Conservation (phyloP, 2,797 vertebrate species). For the Sandelia bainsii region DNA sequence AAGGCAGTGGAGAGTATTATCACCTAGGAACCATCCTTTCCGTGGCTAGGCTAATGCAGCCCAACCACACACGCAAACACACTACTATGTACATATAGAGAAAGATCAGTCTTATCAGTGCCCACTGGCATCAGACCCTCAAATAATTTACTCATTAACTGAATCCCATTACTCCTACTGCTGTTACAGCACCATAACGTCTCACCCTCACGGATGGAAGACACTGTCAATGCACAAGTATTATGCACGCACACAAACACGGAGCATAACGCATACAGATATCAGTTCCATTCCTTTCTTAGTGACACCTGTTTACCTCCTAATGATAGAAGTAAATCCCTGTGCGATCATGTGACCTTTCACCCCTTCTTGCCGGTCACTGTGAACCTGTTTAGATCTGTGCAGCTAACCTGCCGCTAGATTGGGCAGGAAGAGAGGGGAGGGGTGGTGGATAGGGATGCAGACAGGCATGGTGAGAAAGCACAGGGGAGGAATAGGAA, state of each 20-base stretch:
- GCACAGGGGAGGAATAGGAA: conserved; percentile 34
- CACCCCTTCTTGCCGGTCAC: conserved; percentile 29
- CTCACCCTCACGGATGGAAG: conserved; percentile 38
- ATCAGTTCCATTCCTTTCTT: conserved; percentile 43
- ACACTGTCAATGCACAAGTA: conserved; percentile 24
- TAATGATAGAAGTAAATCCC: conserved; percentile 66
- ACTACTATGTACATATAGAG: conserved; percentile 22
- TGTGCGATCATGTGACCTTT: conserved; percentile 62
- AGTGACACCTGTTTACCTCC: conserved; percentile 70
- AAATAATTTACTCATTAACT: conserved; percentile 78
- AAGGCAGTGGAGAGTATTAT: conserved; percentile 66
- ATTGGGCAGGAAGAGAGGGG: conserved; percentile 15
- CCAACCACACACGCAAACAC: conserved; percentile 11
- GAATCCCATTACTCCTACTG: conserved; percentile 69
- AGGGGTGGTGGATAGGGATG: conserved; percentile 49
- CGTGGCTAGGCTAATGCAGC: conserved; percentile 37
- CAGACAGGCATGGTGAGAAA: conserved; percentile 31
- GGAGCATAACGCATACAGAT: not conserved
- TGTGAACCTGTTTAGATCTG: conserved; percentile 28
- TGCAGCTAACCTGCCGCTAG: conserved; percentile 32
- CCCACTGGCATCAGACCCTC: conserved; percentile 60
- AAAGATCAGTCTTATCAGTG: conserved; percentile 61
- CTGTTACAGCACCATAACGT: conserved; percentile 39
- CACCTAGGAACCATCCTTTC: conserved; percentile 50
- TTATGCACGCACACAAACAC: conserved; percentile 1